phyloP scores from a whole-genome alignment of 2,797 vertebrate genomes.

The Corythornis leucogaster region DNA sequence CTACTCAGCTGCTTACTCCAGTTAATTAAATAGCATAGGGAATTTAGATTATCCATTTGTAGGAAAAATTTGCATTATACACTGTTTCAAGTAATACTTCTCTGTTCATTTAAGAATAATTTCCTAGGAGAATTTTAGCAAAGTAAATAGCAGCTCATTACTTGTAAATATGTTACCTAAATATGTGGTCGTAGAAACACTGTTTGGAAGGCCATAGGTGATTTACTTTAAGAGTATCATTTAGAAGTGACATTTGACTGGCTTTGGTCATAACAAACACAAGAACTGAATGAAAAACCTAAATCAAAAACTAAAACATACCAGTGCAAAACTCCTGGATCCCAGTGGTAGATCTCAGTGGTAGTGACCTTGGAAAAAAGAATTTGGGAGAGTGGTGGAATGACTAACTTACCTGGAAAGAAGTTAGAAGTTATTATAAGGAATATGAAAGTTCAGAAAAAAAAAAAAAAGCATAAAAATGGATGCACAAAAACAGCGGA shows the following conservation, averaged over 20 bases:
- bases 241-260: not conserved
- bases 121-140: not conserved
- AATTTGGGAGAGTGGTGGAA: not conserved
- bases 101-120: not conserved
- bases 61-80: not conserved
- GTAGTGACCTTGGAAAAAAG: too few species aligned
- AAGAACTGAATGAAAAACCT: not conserved
- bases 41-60: not conserved
- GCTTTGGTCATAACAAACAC: not conserved
- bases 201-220: not conserved
- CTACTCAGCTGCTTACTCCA: not conserved
- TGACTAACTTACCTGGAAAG: not conserved
- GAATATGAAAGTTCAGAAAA: not conserved
- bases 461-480: not conserved
- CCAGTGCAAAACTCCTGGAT: not conserved
- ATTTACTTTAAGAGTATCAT: not conserved
- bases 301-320: not conserved
- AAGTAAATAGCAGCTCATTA: not conserved
- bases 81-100: not conserved
- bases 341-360: too few species aligned
- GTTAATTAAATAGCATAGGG: not conserved
- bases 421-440: not conserved
- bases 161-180: not conserved
- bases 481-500: not conserved
- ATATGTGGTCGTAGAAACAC: not conserved